phyloP scores from a whole-genome alignment of 2,888 invertebrate species.

The Trichogramma dendrolimi region DNA sequence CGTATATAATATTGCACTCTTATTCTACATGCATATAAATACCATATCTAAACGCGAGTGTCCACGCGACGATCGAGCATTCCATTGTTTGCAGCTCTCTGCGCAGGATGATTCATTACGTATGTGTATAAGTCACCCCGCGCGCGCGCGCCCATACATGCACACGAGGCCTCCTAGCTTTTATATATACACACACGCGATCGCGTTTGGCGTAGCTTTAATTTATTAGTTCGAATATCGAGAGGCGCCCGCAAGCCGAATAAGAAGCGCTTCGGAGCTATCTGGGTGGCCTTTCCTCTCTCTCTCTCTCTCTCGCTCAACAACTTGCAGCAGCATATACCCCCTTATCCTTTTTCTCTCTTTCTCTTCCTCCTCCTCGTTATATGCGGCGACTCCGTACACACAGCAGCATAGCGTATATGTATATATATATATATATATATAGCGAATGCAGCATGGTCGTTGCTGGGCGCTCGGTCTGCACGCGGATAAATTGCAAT shows the following conservation, averaged over 20 bases:
- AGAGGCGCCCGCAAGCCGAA: constrained; percentile 33
- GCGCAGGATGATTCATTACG: constrained; percentile 48
- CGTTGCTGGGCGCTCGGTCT: background rate
- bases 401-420: no score
- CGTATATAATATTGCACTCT: no score
- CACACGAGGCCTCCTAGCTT: background rate
- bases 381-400: no score
- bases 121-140: constrained; percentile 4
- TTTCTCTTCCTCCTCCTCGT: constrained; percentile 36
- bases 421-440: no score
- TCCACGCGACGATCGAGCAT: constrained; percentile 34
- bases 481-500: constrained; percentile 27
- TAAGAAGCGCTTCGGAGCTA: constrained; percentile 34
- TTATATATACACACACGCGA: background rate
- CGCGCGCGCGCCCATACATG: constrained; percentile 5
- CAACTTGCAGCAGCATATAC: no score
- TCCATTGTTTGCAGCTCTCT: constrained; percentile 47
- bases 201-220: constrained; percentile 30
- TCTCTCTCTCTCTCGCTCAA: no score
- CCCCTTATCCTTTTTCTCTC: constrained; percentile 25
- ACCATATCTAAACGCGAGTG: no score
- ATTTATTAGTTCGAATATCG: constrained; percentile 54
- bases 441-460: no score
- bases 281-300: constrained; percentile 45
- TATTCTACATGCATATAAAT: no score